Conservation (phyloP, 2,888 invertebrate species). For the Coelogynopora nodosa region DNA sequence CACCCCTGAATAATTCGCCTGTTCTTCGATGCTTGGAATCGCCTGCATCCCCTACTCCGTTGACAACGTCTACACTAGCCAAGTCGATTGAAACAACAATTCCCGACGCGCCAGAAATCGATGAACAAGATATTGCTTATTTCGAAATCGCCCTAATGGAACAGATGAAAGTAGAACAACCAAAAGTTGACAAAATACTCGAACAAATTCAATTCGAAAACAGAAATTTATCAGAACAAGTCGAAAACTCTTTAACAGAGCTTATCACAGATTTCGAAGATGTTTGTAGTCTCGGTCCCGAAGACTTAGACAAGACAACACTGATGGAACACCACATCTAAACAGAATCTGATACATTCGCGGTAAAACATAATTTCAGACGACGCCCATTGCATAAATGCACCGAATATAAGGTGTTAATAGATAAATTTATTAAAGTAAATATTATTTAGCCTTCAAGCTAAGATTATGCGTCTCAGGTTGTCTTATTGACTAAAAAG, state of each 20-base stretch:
- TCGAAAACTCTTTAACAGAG: not conserved
- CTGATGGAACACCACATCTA: conserved; percentile 33
- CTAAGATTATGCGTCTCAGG: conserved; percentile 46
- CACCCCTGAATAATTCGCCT: no score
- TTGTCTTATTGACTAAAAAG: conserved; percentile 48
- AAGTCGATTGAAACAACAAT: no score
- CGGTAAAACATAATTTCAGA: conserved; percentile 34
- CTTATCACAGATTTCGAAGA: not conserved
- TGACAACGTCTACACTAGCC: no score
- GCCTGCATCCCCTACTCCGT: no score
- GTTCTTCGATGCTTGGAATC: no score
- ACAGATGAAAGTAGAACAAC: not conserved
- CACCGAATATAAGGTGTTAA: not conserved
- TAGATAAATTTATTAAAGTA: not conserved
- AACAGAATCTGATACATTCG: conserved; percentile 27
- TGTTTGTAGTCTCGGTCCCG: not conserved
- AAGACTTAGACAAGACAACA: not conserved
- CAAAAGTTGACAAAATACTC: not conserved
- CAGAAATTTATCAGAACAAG: not conserved
- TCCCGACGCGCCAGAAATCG: no score
- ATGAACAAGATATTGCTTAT: not conserved
- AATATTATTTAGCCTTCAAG: conserved; percentile 42
- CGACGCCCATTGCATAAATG: not conserved
- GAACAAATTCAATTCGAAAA: not conserved
- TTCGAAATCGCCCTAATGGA: not conserved